Evolutionary conservation across 2,888 invertebrate species (phyloP).

Genomic region (Chaetogeoica ovagalla): DNA sequence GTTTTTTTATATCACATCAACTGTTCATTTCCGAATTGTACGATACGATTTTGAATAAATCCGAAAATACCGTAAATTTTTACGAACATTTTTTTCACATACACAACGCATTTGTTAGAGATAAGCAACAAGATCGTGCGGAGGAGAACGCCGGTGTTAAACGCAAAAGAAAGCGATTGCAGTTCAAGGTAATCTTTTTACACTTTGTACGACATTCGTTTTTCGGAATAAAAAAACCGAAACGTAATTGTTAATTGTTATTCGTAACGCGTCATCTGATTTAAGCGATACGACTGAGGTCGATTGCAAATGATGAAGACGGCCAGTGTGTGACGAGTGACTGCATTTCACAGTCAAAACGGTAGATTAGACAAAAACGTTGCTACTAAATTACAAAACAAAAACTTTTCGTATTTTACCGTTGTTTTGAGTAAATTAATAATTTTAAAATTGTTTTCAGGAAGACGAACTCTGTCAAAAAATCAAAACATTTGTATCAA

Average conservation of each 20-base stretch:
- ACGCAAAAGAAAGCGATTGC: conserved; percentile 28
- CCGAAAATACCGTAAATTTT: conserved; percentile 8
- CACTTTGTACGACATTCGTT: background rate
- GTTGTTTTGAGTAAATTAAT: background rate
- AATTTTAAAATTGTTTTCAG: conserved; percentile 26
- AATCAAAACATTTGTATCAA: conserved; percentile 55
- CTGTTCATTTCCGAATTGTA: conserved; percentile 61
- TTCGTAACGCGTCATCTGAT: too few relatives aligned
- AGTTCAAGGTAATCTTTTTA: background rate
- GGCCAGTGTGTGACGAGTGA: too few relatives aligned
- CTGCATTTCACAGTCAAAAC: too few relatives aligned
- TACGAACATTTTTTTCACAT: conserved; percentile 49
- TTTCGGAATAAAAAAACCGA: too few relatives aligned
- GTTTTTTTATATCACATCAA: conserved; percentile 63
- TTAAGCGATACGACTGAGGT: too few relatives aligned
- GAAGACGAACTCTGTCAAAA: conserved; percentile 55
- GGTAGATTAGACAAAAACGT: too few relatives aligned
- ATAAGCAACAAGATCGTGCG: background rate
- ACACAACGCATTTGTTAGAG: conserved; percentile 19
- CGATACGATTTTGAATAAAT: conserved; percentile 58
- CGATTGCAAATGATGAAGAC: too few relatives aligned
- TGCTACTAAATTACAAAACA: too few relatives aligned
- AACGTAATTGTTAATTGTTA: too few relatives aligned
- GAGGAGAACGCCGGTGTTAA: background rate
- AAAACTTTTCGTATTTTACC: background rate